Evolutionary conservation across 2,888 invertebrate species (phyloP).

Genomic region (Scaptomyza polygonia): DNA sequence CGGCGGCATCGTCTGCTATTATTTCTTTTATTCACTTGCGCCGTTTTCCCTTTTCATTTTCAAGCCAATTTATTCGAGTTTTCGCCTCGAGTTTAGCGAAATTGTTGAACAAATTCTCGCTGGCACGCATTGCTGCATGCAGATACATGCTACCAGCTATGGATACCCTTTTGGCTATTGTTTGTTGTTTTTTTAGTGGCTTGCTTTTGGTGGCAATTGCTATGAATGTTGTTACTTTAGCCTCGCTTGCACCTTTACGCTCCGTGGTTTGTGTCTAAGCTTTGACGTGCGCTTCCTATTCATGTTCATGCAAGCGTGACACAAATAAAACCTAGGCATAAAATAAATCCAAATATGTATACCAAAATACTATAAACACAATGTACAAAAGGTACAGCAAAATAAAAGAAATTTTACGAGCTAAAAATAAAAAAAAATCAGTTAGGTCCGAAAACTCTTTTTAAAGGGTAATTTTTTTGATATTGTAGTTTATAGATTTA

Average conservation of each 20-base stretch:
- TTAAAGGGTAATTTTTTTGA: too few species aligned
- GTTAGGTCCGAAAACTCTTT: too few species aligned
- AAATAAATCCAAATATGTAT: not conserved
- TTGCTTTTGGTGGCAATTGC: slow-evolving; percentile 71
- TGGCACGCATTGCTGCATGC: slow-evolving; percentile 77
- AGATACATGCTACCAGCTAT: slow-evolving; percentile 36
- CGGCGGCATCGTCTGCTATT: slow-evolving; percentile 33
- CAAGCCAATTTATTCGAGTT: slow-evolving; percentile 65
- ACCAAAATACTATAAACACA: too few species aligned
- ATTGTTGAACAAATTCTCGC: slow-evolving; percentile 77
- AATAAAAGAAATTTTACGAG: too few species aligned
- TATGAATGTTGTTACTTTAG: slow-evolving; percentile 75
- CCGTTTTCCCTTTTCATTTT: slow-evolving; percentile 73
- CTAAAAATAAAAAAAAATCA: too few species aligned
- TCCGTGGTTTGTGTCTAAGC: slow-evolving; percentile 80
- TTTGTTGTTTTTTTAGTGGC: slow-evolving; percentile 16
- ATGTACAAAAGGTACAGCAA: too few species aligned
- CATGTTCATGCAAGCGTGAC: slow-evolving; percentile 67
- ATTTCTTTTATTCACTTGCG: slow-evolving; percentile 20
- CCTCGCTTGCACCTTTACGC: slow-evolving; percentile 81
- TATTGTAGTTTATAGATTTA: too few species aligned
- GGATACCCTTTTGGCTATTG: slow-evolving; percentile 53
- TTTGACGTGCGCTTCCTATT: slow-evolving; percentile 82
- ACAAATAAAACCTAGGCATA: slow-evolving; percentile 21
- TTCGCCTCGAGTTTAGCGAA: slow-evolving; percentile 66